Evolutionary conservation across 2,113 vertebrate species (phyloP).

Genomic region (Rhinogobius similis): DNA sequence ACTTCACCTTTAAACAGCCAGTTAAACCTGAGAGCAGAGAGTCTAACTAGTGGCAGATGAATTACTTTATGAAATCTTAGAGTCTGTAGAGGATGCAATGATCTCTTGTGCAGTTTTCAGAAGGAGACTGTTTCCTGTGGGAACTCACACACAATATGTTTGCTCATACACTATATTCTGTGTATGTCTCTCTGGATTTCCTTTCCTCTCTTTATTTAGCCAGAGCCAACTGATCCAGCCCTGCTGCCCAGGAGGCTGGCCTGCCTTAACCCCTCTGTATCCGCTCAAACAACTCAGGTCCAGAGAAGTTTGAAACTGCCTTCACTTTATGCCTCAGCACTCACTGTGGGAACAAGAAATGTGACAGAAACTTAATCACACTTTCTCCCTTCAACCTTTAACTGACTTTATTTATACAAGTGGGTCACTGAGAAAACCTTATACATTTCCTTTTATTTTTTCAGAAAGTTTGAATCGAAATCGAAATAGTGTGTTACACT

Average conservation of each 20-base stretch:
- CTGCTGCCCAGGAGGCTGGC: conserved; percentile 19
- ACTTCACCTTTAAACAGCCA: not conserved
- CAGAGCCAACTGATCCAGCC: conserved; percentile 34
- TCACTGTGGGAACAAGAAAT: not conserved
- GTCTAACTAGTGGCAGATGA: conserved; percentile 29
- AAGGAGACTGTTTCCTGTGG: conserved; percentile 22
- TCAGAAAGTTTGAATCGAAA: not conserved
- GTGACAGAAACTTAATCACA: conserved; percentile 5
- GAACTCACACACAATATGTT: conserved; percentile 7
- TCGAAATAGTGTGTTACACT: not conserved
- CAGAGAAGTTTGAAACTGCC: conserved; percentile 22
- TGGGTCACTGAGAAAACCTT: not conserved
- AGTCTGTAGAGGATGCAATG: conserved; percentile 5
- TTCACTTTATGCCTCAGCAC: too few species aligned
- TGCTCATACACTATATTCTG: conserved; percentile 10
- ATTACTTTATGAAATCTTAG: conserved; percentile 15
- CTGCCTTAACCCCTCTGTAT: conserved; percentile 22
- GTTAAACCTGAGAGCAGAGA: not conserved
- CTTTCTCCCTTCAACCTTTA: not conserved
- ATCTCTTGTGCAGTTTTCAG: conserved; percentile 11
- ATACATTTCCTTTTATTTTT: too few species aligned
- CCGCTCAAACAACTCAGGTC: conserved; percentile 16
- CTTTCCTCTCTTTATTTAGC: conserved; percentile 25
- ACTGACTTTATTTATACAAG: not conserved
- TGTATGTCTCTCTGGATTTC: conserved; percentile 20